Base-by-base conservation (phyloP, 2,888 invertebrate species). In the Ceratothoa steindachneri region DNA sequence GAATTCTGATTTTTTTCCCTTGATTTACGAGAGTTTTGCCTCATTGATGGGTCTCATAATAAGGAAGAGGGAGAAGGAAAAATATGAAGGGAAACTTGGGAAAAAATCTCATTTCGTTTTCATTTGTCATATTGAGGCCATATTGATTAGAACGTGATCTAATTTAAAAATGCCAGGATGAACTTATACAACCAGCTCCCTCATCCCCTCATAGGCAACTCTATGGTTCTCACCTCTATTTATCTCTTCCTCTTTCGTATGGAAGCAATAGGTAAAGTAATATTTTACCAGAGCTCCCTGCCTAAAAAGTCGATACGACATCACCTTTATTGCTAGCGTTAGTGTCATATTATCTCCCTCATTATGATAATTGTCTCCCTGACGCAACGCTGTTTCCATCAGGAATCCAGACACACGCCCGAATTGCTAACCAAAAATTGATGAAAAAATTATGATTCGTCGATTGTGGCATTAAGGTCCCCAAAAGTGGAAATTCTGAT, bases 11-110 rank as follows among this genome's bases (percentile, higher is more conserved):
- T 41, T 60, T 60, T 60, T n/a, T n/a, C n/a, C 60, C 22, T 1
- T 60, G 60, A 60, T 60, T 24, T n/a, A 60, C 60, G 60, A n/a
- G 60, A 60, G 60, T 60, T 60, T 60, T 24, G 24, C 60, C 60
- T 7, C 60, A 60, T 60, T 60, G 60, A 60, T 24, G 24, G 19
- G 7, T 9, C 22, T 60, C 60, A 60, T 60, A 71, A 22, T 22
- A 7, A 60, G 24, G 24, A 22, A 15, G 60, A 60, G 9, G 60
- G 24, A 60, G 24, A 7, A 24, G 1, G 2, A 60, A 60, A 19
- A 22, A 60, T n/a, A 24, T 19, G 52, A 51, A 51, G 52, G n/a
- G 19, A 51, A 51, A 51, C 15, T 15, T 51, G 1, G 24, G 19
- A 60, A 60, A 22, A 52, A 67, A 41, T 41, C 15, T 67, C 27